Conservation (phyloP, 2,888 invertebrate genomes). For the Drosophila falleni region DNA sequence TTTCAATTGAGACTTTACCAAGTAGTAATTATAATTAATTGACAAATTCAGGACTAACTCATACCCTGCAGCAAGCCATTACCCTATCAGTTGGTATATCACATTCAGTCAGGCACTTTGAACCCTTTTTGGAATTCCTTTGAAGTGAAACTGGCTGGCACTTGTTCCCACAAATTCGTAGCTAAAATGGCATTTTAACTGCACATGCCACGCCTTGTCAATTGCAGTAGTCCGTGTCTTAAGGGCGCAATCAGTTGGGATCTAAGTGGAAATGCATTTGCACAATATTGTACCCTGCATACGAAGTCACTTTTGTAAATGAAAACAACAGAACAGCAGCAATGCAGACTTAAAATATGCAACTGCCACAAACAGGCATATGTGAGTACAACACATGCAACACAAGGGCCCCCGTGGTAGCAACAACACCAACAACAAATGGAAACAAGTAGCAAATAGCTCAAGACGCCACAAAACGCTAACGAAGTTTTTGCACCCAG, state of each 20-base stretch:
- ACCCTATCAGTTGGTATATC: slow-evolving; percentile 17
- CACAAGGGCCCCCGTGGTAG: slow-evolving; percentile 4
- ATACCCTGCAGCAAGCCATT: not conserved
- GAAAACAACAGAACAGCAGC: slow-evolving; percentile 54
- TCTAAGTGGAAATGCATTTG: slow-evolving; percentile 80
- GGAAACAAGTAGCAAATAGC: slow-evolving; percentile 80
- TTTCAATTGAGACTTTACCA: not conserved
- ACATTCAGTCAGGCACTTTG: slow-evolving; percentile 9
- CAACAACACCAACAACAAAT: slow-evolving; percentile 30
- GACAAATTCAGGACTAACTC: not conserved
- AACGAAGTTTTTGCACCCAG: slow-evolving; percentile 61
- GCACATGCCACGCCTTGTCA: slow-evolving; percentile 68
- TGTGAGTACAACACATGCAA: slow-evolving; percentile 21
- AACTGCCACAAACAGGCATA: slow-evolving; percentile 48
- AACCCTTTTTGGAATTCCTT: slow-evolving; percentile 45
- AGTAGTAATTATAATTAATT: slow-evolving; percentile 8
- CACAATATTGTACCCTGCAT: slow-evolving; percentile 72
- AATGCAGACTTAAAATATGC: slow-evolving; percentile 71
- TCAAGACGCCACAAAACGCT: slow-evolving; percentile 72
- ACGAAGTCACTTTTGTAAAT: slow-evolving; percentile 31
- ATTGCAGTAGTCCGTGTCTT: slow-evolving; percentile 45
- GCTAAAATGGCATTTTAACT: slow-evolving; percentile 64
- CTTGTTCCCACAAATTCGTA: slow-evolving; percentile 36
- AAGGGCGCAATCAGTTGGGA: slow-evolving; percentile 67
- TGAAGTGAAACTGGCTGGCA: slow-evolving; percentile 37